Conservation (phyloP, 2,797 vertebrate species). For the Anolis apletophallus region DNA sequence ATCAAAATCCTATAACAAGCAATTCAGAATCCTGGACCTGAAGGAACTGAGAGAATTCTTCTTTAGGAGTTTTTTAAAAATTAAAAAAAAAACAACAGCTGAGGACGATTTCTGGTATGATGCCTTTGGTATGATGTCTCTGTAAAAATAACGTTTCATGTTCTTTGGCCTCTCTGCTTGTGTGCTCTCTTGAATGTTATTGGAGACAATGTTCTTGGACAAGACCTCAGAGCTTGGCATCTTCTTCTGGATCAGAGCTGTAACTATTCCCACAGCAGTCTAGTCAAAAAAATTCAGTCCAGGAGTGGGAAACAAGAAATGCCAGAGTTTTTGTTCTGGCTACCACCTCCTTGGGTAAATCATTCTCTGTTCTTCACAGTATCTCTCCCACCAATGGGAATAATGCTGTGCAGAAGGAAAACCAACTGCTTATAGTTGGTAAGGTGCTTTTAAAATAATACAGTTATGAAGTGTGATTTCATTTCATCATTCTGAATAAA, state of each 20-base stretch:
- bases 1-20: slow-evolving; percentile 55
- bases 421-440: not conserved
- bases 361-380: slow-evolving; percentile 16
- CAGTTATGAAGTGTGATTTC: not conserved
- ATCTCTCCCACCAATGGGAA: not conserved
- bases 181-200: slow-evolving; percentile 66
- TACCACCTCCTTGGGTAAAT: slow-evolving; percentile 31
- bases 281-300: slow-evolving; percentile 31
- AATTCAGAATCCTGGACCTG: slow-evolving; percentile 37
- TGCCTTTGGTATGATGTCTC: slow-evolving; percentile 57
- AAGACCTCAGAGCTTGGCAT: slow-evolving; percentile 65
- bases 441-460: slow-evolving; percentile 5
- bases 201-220: slow-evolving; percentile 67
- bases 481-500: slow-evolving; percentile 3
- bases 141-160: slow-evolving; percentile 59
- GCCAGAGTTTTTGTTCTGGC: slow-evolving; percentile 39
- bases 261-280: slow-evolving; percentile 44
- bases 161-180: slow-evolving; percentile 62
- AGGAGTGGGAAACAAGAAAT: slow-evolving; percentile 41
- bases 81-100: slow-evolving; percentile 34
- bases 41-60: slow-evolving; percentile 50
- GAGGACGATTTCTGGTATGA: slow-evolving; percentile 39
- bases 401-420: not conserved
- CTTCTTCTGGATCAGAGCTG: slow-evolving; percentile 53
- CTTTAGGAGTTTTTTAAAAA: slow-evolving; percentile 41